A percentile compares a stretch with the other conserved stretches of the same genome.
These are phyloP conservation scores for Danionella dracula DNA, from an alignment of 2,797 vertebrate species.

Conservation along the genomic window DNA sequence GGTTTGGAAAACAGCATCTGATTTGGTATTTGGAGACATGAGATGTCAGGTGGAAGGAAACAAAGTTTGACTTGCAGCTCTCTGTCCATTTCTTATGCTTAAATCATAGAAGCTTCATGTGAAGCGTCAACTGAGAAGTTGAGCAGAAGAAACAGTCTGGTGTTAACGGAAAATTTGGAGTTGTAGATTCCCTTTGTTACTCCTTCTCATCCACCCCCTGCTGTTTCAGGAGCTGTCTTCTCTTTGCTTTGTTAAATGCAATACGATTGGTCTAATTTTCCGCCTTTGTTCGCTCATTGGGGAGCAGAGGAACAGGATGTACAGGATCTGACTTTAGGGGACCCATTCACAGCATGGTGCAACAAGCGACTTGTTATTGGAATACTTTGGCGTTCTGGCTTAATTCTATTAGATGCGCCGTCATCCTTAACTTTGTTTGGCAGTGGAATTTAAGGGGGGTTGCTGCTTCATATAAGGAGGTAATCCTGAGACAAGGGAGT, in stretches of 20 bases:
- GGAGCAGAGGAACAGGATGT: slow-evolving; percentile 9
- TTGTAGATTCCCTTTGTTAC: slow-evolving; percentile 21
- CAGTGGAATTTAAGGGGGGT: slow-evolving; percentile 36
- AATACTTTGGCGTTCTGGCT: slow-evolving; percentile 41
- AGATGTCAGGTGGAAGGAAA: not conserved
- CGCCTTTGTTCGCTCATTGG: slow-evolving; percentile 7
- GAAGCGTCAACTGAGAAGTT: no score
- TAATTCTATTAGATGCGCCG: slow-evolving; percentile 61
- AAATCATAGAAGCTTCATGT: not conserved
- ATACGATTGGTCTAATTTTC: slow-evolving; percentile 37
- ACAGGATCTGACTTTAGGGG: slow-evolving; percentile 22
- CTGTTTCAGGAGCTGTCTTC: not conserved
- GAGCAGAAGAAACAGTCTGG: no score
- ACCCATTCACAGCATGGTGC: slow-evolving; percentile 26
- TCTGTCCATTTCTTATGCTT: not conserved
- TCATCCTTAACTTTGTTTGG: slow-evolving; percentile 61
- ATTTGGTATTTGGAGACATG: not conserved
- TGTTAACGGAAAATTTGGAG: not conserved
- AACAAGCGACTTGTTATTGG: slow-evolving; percentile 41
- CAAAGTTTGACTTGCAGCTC: no score
- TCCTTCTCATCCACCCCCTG: slow-evolving; percentile 10
- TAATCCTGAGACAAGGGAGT: not conserved
- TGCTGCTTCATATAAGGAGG: slow-evolving; percentile 39
- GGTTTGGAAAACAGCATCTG: not conserved
- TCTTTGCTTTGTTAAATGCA: slow-evolving; percentile 23